Percentiles rank a stretch among this genome's conserved stretches.
phyloP scores from a whole-genome alignment of 2,113 vertebrate species.

The Trogon melanurus region DNA sequence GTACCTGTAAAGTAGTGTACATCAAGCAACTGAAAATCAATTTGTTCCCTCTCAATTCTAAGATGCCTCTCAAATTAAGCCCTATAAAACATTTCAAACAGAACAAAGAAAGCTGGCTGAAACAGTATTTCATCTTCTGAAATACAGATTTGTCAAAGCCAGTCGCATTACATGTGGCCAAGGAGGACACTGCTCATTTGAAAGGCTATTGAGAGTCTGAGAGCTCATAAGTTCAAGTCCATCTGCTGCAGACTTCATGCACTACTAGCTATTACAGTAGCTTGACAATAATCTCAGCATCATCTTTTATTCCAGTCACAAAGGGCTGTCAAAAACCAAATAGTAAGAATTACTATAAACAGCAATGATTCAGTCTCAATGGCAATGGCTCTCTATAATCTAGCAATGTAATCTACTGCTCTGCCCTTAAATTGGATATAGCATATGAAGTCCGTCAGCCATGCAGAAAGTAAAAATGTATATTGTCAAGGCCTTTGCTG shows the following conservation, averaged over 20 bases:
- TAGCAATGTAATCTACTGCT: conserved; percentile 67
- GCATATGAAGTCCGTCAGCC: conserved; percentile 71
- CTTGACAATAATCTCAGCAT: conserved; percentile 29
- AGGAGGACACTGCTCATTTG: conserved; percentile 49
- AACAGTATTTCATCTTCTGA: conserved; percentile 54
- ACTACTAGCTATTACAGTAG: conserved; percentile 25
- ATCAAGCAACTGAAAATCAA: conserved; percentile 54
- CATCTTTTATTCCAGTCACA: conserved; percentile 62
- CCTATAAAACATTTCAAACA: conserved; percentile 49
- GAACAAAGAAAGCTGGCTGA: conserved; percentile 58
- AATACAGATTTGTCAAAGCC: conserved; percentile 54
- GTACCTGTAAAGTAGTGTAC: conserved; percentile 35
- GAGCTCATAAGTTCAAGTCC: conserved; percentile 28
- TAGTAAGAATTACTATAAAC: conserved; percentile 71
- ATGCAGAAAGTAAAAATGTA: conserved; percentile 70
- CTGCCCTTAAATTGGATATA: conserved; percentile 72
- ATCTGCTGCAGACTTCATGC: conserved; percentile 28
- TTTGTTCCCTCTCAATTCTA: conserved; percentile 48
- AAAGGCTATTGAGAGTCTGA: conserved; percentile 27
- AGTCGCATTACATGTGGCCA: neutral
- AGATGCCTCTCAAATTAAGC: conserved; percentile 54
- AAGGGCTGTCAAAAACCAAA: conserved; percentile 72
- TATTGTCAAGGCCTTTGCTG: conserved; percentile 54
- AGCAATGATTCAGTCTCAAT: conserved; percentile 49
- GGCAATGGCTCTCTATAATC: conserved; percentile 58